These are phyloP conservation scores for Ormyrus thymus DNA, from an alignment of 2,888 invertebrate genomes.

Conservation along the genomic window DNA sequence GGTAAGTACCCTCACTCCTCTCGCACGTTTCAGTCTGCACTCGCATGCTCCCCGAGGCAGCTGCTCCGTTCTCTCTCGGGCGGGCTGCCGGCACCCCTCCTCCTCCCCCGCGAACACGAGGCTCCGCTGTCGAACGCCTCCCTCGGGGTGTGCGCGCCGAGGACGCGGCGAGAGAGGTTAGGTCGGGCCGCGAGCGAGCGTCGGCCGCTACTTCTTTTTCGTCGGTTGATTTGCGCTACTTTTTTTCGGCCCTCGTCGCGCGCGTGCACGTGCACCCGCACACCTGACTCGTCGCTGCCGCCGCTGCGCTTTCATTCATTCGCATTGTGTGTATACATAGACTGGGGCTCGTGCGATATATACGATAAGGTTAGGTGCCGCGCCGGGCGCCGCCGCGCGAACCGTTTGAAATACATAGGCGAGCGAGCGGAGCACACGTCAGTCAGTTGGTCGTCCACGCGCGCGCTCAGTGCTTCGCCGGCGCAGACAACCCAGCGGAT, in stretches of 20 bases:
- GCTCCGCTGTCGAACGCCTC: slow-evolving; percentile 59
- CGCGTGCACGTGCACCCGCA: background rate
- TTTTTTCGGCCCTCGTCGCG: background rate
- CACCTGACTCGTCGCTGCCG: no score
- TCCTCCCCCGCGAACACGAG: slow-evolving; percentile 62
- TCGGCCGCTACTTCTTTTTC: background rate
- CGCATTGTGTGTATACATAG: no score
- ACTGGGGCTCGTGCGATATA: background rate
- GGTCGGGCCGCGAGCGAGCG: slow-evolving; percentile 28
- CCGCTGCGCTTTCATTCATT: no score
- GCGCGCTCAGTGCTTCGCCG: slow-evolving; percentile 25
- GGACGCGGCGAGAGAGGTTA: slow-evolving; percentile 59
- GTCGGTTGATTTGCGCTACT: background rate
- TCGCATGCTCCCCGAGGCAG: slow-evolving; percentile 74
- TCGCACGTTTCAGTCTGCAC: slow-evolving; percentile 73
- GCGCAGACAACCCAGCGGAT: background rate
- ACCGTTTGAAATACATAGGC: slow-evolving; percentile 45
- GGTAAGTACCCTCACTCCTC: slow-evolving; percentile 73
- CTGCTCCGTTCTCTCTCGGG: slow-evolving; percentile 56
- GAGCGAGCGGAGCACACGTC: slow-evolving; percentile 27
- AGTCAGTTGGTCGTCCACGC: background rate
- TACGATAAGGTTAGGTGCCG: slow-evolving; percentile 46
- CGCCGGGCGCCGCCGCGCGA: slow-evolving; percentile 31
- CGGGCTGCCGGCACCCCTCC: slow-evolving; percentile 70
- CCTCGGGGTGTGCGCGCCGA: slow-evolving; percentile 45